Evolutionary conservation across 2,113 vertebrate genomes (phyloP).

Genomic region (Blennius ocellaris): DNA sequence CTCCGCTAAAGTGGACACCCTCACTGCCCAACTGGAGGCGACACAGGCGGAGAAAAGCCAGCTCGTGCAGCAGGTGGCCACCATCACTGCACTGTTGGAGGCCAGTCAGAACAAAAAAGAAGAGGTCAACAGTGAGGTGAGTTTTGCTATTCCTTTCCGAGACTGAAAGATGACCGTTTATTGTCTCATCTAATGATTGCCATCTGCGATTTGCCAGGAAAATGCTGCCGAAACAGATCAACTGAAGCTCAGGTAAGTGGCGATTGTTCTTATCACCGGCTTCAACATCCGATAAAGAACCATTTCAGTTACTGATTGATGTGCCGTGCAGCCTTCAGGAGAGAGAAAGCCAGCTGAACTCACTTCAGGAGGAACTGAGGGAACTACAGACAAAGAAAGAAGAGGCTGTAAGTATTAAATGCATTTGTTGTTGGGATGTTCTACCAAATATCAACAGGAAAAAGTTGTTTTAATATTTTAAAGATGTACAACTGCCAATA

Average conservation of each 20-base stretch:
- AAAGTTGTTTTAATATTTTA: background rate
- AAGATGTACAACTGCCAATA: background rate
- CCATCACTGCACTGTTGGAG: slow-evolving; percentile 89
- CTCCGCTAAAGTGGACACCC: slow-evolving; percentile 80
- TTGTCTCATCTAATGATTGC: background rate
- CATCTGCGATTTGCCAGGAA: slow-evolving; percentile 26
- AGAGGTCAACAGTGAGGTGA: slow-evolving; percentile 83
- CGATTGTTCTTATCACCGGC: background rate
- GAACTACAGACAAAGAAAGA: slow-evolving; percentile 65
- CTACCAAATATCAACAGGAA: background rate
- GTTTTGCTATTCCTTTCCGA: background rate
- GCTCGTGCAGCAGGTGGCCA: slow-evolving; percentile 86
- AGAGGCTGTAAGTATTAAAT: slow-evolving; percentile 60
- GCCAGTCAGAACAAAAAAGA: slow-evolving; percentile 82
- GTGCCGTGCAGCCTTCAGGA: slow-evolving; percentile 67
- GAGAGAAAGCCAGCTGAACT: slow-evolving; percentile 61
- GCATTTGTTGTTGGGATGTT: slow-evolving; percentile 1
- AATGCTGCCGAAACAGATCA: slow-evolving; percentile 81
- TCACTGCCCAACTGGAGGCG: slow-evolving; percentile 85
- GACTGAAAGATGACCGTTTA: background rate
- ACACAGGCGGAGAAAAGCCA: slow-evolving; percentile 83
- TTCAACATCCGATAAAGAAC: background rate
- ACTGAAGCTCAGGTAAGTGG: slow-evolving; percentile 84
- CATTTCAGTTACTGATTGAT: background rate
- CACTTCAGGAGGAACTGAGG: slow-evolving; percentile 71